Evolutionary conservation across 2,888 invertebrate species (phyloP).

Genomic region (Colostygia pectinataria): DNA sequence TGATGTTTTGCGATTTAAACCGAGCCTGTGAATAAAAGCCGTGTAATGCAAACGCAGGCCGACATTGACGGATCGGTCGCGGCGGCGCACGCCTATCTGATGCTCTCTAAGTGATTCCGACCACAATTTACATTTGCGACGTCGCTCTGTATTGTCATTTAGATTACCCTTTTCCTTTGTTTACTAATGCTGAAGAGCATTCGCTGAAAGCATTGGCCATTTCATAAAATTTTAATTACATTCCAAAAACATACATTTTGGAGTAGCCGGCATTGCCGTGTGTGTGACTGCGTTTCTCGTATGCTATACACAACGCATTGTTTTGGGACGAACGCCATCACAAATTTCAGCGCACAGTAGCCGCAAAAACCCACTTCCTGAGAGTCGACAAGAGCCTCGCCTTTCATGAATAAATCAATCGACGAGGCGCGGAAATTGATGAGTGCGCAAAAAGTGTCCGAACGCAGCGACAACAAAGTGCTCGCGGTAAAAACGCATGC

Average conservation of each 20-base stretch:
- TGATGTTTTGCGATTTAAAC: slow-evolving; percentile 77
- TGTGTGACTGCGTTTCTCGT: slow-evolving; percentile 33
- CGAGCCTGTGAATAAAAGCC: slow-evolving; percentile 74
- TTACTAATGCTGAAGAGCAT: slow-evolving; percentile 40
- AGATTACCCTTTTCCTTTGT: slow-evolving; percentile 64
- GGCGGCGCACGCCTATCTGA: slow-evolving; percentile 78
- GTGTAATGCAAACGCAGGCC: slow-evolving; percentile 78
- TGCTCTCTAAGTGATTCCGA: slow-evolving; percentile 79
- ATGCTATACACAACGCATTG: slow-evolving; percentile 76
- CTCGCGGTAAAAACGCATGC: slow-evolving; percentile 71
- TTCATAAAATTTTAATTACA: slow-evolving; percentile 22
- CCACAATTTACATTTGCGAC: slow-evolving; percentile 77
- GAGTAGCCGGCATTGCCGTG: not conserved
- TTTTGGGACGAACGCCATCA: slow-evolving; percentile 78
- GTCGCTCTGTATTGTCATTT: slow-evolving; percentile 75
- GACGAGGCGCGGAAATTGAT: slow-evolving; percentile 81
- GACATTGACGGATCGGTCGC: slow-evolving; percentile 81
- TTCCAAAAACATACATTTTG: not conserved
- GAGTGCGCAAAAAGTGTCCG: slow-evolving; percentile 73
- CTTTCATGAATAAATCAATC: slow-evolving; percentile 82
- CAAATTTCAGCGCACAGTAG: slow-evolving; percentile 71
- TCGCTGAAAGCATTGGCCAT: slow-evolving; percentile 10
- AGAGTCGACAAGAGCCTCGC: slow-evolving; percentile 64
- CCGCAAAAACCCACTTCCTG: slow-evolving; percentile 79
- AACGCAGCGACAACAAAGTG: slow-evolving; percentile 77